Evolutionary conservation across 2,888 invertebrate species (phyloP).

Genomic region (Alitta virens): DNA sequence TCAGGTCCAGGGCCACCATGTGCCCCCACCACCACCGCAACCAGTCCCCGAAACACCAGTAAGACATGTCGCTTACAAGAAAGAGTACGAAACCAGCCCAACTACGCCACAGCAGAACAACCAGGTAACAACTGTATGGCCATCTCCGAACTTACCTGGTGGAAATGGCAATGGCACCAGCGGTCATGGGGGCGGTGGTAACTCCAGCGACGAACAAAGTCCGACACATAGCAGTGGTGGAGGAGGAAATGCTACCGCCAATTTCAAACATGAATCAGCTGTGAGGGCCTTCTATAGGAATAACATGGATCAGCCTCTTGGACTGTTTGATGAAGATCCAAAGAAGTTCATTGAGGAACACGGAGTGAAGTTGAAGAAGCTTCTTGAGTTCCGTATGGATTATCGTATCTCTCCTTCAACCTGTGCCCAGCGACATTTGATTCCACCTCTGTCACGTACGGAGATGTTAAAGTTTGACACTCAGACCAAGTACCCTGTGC

Average conservation of each 20-base stretch:
- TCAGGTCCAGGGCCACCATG: background rate
- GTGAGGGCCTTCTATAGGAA: conserved; percentile 6
- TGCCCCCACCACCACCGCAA: background rate
- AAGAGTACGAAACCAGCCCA: background rate
- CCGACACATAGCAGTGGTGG: background rate
- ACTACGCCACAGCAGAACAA: background rate
- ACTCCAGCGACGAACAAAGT: background rate
- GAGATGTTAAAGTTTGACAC: conserved; percentile 23
- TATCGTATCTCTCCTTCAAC: conserved; percentile 21
- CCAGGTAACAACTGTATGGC: background rate
- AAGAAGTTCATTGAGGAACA: conserved; percentile 15
- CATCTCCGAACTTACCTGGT: background rate
- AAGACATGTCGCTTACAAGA: background rate
- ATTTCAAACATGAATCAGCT: background rate
- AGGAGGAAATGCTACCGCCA: background rate
- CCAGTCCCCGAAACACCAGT: background rate
- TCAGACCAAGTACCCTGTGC: conserved; percentile 25
- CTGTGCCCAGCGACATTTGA: conserved; percentile 27
- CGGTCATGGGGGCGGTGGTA: background rate
- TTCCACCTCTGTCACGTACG: conserved; percentile 18
- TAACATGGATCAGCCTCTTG: conserved; percentile 12
- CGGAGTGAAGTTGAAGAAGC: conserved; percentile 21
- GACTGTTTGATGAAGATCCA: conserved; percentile 15
- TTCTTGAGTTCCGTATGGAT: conserved; percentile 20
- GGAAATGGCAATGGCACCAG: background rate